Percentiles rank a stretch among this genome's conserved stretches.
Evolutionary conservation across 1,140 invertebrate species (phyloP).

Genomic region (Atta colombica): DNA sequence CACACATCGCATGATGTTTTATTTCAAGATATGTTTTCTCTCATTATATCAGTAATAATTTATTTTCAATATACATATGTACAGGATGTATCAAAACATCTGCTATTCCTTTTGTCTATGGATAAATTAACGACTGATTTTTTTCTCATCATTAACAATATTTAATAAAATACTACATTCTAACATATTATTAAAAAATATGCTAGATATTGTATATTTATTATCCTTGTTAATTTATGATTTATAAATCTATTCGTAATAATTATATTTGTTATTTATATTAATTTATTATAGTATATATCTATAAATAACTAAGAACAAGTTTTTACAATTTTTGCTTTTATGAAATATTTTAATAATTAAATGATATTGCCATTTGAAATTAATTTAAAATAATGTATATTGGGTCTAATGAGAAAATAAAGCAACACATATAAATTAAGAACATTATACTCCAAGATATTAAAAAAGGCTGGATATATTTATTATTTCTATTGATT

Average conservation of each 20-base stretch:
- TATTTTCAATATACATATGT: conserved; percentile 49
- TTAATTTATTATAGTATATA: too few species aligned
- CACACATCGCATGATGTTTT: conserved; percentile 80
- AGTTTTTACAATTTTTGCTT: background rate
- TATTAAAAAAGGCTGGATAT: background rate
- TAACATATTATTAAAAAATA: background rate
- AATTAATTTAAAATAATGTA: background rate
- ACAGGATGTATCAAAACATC: conserved; percentile 11
- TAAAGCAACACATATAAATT: background rate
- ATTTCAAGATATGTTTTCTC: conserved; percentile 67
- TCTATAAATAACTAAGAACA: too few species aligned
- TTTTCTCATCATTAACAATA: background rate
- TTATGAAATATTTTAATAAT: background rate
- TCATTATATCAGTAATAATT: conserved; percentile 37
- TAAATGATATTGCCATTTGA: background rate
- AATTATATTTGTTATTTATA: too few species aligned
- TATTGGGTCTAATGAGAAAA: background rate
- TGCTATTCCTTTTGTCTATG: background rate
- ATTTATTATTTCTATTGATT: background rate
- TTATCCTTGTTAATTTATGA: background rate
- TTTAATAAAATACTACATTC: background rate
- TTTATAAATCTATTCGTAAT: background rate
- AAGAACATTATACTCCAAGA: background rate
- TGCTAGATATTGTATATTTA: background rate
- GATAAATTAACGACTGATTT: background rate